phyloP scores from a whole-genome alignment of 2,113 vertebrate genomes.

The Myotis lucifugus region DNA sequence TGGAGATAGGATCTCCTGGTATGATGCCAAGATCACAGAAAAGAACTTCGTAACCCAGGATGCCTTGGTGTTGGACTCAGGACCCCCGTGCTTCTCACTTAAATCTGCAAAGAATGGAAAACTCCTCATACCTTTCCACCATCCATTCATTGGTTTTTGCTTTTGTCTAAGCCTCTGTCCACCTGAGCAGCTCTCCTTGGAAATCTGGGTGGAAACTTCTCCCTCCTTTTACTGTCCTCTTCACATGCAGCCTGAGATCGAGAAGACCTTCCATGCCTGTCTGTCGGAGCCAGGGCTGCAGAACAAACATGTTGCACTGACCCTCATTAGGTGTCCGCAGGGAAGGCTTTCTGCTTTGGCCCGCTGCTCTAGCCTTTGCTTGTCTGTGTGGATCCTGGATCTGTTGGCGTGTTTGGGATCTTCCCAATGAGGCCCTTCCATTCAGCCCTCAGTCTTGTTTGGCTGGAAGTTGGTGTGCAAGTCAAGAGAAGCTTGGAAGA shows the following conservation, averaged over 20 bases:
- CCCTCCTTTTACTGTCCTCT: not conserved
- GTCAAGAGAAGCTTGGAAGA: not conserved
- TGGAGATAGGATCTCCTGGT: not conserved
- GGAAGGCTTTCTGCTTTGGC: not conserved
- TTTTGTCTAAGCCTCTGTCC: not conserved
- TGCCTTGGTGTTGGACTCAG: slow-evolving; percentile 14
- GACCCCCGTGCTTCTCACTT: not conserved
- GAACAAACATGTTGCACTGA: not conserved
- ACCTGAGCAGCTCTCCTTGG: slow-evolving; percentile 16
- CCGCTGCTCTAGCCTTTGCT: not conserved
- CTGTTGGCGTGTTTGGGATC: not conserved
- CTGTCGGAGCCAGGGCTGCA: not conserved
- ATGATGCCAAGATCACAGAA: not conserved
- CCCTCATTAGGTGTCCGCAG: not conserved
- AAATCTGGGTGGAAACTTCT: not conserved
- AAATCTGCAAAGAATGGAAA: slow-evolving; percentile 16
- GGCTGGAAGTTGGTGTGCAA: not conserved
- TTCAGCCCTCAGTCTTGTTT: not conserved
- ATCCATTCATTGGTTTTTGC: not conserved
- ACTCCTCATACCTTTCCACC: not conserved
- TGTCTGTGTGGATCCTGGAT: not conserved
- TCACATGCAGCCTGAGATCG: not conserved
- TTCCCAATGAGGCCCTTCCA: not conserved
- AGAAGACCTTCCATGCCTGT: not conserved
- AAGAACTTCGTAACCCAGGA: not conserved